Percentiles rank a stretch among this genome's conserved stretches.
phyloP scores from a whole-genome alignment of 2,888 invertebrate genomes.

The Pachymerium ferrugineum region DNA sequence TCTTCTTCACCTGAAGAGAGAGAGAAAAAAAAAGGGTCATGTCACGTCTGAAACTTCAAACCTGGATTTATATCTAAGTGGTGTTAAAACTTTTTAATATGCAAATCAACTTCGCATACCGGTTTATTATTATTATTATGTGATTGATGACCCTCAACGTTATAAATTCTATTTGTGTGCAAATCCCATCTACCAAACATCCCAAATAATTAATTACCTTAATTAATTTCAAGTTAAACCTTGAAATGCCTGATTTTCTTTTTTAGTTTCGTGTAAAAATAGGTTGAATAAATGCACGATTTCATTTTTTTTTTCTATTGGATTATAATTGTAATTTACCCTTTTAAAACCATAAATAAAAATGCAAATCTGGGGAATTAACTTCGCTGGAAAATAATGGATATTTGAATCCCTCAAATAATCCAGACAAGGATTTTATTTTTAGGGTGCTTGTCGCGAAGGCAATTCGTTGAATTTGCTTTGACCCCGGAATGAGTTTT shows the following conservation, averaged over 20 bases:
- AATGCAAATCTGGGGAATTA: no score
- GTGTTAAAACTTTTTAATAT: background rate
- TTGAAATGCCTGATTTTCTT: background rate
- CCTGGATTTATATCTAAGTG: background rate
- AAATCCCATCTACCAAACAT: background rate
- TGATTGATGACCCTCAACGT: background rate
- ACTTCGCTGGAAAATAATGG: background rate
- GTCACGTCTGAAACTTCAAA: background rate
- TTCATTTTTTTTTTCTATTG: no score
- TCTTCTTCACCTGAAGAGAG: slow-evolving; percentile 42
- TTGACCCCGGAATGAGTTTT: no score
- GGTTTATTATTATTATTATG: background rate
- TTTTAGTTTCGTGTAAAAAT: background rate
- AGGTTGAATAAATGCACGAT: background rate
- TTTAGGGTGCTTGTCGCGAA: no score
- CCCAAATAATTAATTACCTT: background rate
- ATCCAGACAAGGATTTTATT: no score
- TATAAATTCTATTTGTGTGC: background rate
- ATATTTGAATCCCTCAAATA: no score
- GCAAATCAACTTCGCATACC: background rate
- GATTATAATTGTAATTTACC: background rate
- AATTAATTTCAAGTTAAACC: background rate
- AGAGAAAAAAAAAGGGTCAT: background rate
- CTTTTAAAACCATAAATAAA: no score
- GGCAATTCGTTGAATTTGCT: no score